These are phyloP conservation scores for Nemotelus nigrinus DNA, from an alignment of 2,888 invertebrate species.

Conservation along the genomic window DNA sequence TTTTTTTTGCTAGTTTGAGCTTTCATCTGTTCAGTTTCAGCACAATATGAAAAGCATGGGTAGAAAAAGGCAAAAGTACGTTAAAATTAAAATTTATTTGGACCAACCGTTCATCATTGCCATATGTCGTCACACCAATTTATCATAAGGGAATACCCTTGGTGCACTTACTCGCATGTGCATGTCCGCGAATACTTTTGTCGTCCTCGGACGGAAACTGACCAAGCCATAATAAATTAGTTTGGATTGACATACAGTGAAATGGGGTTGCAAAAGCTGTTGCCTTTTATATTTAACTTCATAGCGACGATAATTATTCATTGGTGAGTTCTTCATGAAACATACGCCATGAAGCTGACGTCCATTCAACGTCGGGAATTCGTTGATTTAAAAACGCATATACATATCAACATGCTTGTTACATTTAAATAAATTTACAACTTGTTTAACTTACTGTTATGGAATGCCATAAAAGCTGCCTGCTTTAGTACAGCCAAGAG, in stretches of 20 bases:
- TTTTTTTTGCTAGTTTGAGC: no score
- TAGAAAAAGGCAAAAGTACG: background rate
- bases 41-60: background rate
- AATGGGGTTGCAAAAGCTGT: background rate
- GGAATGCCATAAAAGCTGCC: no score
- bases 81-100: conserved; percentile 27
- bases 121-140: conserved; percentile 33
- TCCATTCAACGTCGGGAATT: no score
- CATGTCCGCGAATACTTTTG: conserved; percentile 15
- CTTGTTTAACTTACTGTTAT: no score
- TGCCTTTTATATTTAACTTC: conserved; percentile 11
- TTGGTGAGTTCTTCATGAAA: no score
- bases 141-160: conserved; percentile 27
- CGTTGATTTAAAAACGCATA: conserved; percentile 9
- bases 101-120: conserved; percentile 29
- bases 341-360: no score
- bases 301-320: conserved; percentile 10
- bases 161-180: background rate
- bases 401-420: conserved; percentile 14
- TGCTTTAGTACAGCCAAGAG: no score
- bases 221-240: conserved; percentile 2
- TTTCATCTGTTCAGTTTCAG: no score
- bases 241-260: conserved; percentile 6
- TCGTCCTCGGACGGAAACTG: background rate
- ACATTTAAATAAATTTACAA: no score